Evolutionary conservation across 2,797 vertebrate species (phyloP).

Genomic region (Gephyroberyx darwinii): DNA sequence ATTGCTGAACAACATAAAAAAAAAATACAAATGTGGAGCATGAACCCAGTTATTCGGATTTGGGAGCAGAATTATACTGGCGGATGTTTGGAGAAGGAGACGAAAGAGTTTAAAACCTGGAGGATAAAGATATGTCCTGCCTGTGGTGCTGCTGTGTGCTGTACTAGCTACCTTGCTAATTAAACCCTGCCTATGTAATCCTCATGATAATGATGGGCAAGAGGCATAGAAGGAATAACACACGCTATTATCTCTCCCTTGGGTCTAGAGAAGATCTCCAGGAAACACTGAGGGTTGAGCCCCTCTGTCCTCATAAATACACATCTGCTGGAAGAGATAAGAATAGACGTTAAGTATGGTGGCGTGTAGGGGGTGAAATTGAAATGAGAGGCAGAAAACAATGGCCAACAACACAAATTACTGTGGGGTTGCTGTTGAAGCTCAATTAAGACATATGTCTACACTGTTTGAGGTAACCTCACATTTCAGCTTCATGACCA

Average conservation of each 20-base stretch:
- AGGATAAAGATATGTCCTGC: conserved; percentile 45
- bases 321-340: conserved; percentile 58
- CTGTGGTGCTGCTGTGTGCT: conserved; percentile 32
- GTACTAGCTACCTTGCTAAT: conserved; percentile 46
- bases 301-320: conserved; percentile 27
- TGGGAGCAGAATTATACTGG: conserved; percentile 17
- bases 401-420: conserved; percentile 33
- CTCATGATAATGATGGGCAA: conserved; percentile 40
- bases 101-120: conserved; percentile 37
- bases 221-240: conserved; percentile 43
- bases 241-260: conserved; percentile 28
- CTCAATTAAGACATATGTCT: background rate
- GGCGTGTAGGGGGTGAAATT: conserved; percentile 3
- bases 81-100: conserved; percentile 41
- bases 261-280: conserved; percentile 31
- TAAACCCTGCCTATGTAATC: conserved; percentile 37
- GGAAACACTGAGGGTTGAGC: conserved; percentile 30
- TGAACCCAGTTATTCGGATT: conserved; percentile 50
- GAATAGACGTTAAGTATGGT: conserved; percentile 25
- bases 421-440: conserved; percentile 1
- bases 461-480: background rate
- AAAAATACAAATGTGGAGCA: conserved; percentile 25
- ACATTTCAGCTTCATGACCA: conserved; percentile 1
- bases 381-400: conserved; percentile 11
- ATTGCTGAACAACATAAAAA: conserved; percentile 22